Base-by-base conservation (phyloP, 2,797 vertebrate genomes). In the Petrocephalus schoutedeni region DNA sequence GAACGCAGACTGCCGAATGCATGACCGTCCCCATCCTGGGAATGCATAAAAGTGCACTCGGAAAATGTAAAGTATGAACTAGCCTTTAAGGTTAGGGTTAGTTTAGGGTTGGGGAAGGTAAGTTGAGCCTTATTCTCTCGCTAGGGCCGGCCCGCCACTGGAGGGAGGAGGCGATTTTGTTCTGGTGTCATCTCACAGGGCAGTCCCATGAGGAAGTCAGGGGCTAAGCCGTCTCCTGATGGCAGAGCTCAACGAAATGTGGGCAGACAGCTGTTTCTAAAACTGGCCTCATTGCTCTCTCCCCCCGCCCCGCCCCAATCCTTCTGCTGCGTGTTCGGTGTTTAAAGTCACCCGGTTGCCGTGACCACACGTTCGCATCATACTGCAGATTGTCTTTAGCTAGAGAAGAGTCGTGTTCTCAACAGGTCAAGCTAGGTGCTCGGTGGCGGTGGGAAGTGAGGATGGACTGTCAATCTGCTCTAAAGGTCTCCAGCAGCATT, bases 261-360 rank as follows among this genome's bases (percentile, higher is more conserved):
- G 84, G 12, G 54, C 84, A 85, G 84, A 85, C 84, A 85, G 54
- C 84, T 36, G 84, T 57, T 57, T 19, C 84, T 85, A 57, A 85
- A 85, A 85, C 51, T 32, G 7, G 5, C 51, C 12, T 57, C 12
- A 53, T 3, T 83, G 5, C 41, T 7, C n/a, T 2, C 58, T 36
- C 67, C 32, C 32, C 28, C 36, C 36, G 5, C 4, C 36, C 41
- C 32, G 6, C 19, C 74, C 16, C 3, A 0, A 10, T 57, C 14
- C 32, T 57, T 6, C 1, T n/a, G 84, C 36, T n/a, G 56, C 84
- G 16, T 86, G 84, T 57, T 58, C 1, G 56, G 19, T 8, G 51
- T 85, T 85, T 58, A 9, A 21, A 83, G 54, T 86, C 21, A 59
- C 53, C 32, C 14, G 2, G 16, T 57, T 28, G 56, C 16, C 16